Base-by-base conservation (phyloP, 2,888 invertebrate genomes). In the Drosophila yooni region DNA sequence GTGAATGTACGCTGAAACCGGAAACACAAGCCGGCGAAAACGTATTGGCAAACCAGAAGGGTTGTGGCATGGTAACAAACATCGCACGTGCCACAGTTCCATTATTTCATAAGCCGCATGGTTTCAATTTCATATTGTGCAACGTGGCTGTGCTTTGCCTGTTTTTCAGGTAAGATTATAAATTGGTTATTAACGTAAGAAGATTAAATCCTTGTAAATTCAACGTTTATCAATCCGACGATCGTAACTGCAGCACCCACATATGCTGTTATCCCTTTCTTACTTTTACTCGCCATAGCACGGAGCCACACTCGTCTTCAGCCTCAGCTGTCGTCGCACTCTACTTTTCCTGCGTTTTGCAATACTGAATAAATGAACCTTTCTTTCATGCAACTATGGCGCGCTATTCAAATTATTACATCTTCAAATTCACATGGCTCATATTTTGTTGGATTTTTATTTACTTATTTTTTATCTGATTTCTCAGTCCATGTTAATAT, bases 71-170 rank as follows among this genome's bases (percentile, higher is more conserved):
- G 8, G 34, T 92, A 3, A 64, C 81, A 6, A 83, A 81, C 27
- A 91, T 91, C 25, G 89, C 77, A 62, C 78, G 79, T 13, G 88
- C 92, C 3, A 91, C 92, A 18, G 36, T 83, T 48, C 91, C 92
- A 0, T 71, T 91, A 3, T 92, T 91, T 53, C 73, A 91, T n/a
- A 92, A 92, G 33, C 92, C 91, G 0, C 92, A 91, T 76, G 80
- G 88, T 2, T 53, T 74, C 3, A 85, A 91, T 70, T 91, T 91
- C 56, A 56, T 82, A 0, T 63, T 91, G 3, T 86, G 91, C 11
- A 83, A 77, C 8, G 3, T 89, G n/a, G 83, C 76, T 0, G 59
- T 91, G 1, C 77, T 91, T 40, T 82, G 91, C 1, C 70, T 91
- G 81, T 92, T 91, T 67, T 92, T 91, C 58, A 79, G 90, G 90